Conservation (phyloP, 2,888 invertebrate species). For the Papilio gigon region DNA sequence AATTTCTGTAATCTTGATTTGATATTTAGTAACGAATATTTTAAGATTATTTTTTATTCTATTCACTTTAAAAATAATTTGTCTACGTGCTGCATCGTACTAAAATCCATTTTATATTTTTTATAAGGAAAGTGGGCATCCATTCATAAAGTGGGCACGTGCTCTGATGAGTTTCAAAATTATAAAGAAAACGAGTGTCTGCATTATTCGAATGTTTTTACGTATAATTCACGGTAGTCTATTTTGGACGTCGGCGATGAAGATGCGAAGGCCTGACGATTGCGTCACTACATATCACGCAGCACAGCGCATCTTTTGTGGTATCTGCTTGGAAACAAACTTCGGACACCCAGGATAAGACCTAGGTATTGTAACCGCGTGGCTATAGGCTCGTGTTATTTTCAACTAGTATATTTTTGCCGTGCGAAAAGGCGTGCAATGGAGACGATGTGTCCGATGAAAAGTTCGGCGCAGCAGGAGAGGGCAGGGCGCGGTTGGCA, state of each 20-base stretch:
- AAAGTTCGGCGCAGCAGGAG: constrained; percentile 67
- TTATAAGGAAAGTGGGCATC: constrained; percentile 58
- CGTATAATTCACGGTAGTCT: constrained; percentile 50
- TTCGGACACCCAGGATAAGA: background rate
- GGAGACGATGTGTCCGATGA: constrained; percentile 63
- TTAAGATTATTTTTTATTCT: background rate
- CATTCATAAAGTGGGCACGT: constrained; percentile 73
- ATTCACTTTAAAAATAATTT: constrained; percentile 28
- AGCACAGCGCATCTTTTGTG: constrained; percentile 15
- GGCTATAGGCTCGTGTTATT: constrained; percentile 50
- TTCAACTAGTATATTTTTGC: constrained; percentile 69
- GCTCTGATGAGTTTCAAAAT: constrained; percentile 54
- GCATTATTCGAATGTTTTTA: constrained; percentile 50
- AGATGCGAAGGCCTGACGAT: constrained; percentile 44
- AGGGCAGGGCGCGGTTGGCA: constrained; percentile 57
- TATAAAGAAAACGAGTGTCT: constrained; percentile 48
- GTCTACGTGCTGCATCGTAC: constrained; percentile 12
- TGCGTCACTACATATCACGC: constrained; percentile 43
- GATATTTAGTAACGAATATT: constrained; percentile 2
- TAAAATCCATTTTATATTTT: constrained; percentile 20
- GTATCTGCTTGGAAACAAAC: constrained; percentile 4
- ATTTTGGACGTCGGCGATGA: constrained; percentile 51
- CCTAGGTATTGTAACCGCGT: background rate
- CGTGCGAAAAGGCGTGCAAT: constrained; percentile 55
- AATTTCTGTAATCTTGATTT: background rate